A percentile compares a stretch with the other conserved stretches of the same genome.
These are phyloP conservation scores for Choristoneura rosaceana DNA, from an alignment of 2,888 invertebrate genomes.

Conservation along the genomic window DNA sequence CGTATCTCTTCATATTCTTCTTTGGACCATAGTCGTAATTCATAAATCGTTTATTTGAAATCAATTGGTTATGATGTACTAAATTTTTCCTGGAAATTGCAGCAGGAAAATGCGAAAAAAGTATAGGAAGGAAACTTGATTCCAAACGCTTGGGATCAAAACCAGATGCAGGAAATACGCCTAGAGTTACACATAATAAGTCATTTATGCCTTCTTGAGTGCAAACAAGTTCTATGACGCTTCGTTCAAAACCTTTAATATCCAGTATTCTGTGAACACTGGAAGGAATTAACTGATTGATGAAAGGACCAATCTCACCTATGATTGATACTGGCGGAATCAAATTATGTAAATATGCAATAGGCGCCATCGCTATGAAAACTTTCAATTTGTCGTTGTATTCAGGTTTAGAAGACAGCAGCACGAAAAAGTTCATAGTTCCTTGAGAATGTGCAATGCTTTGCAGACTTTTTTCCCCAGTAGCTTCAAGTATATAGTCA, in stretches of 20 bases:
- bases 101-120: neutral
- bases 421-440: constrained; percentile 81
- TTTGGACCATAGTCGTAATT: constrained; percentile 50
- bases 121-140: neutral
- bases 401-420: constrained; percentile 77
- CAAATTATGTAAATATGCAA: constrained; percentile 75
- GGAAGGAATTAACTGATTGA: constrained; percentile 45
- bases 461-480: constrained; percentile 79
- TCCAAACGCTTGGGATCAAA: neutral
- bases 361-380: constrained; percentile 82
- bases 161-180: neutral
- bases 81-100: constrained; percentile 13
- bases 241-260: constrained; percentile 46
- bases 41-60: constrained; percentile 44
- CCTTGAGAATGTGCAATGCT: constrained; percentile 90
- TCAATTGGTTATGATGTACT: constrained; percentile 51
- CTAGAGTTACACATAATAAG: constrained; percentile 6
- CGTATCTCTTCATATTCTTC: constrained; percentile 18
- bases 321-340: constrained; percentile 31
- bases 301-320: neutral
- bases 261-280: constrained; percentile 49
- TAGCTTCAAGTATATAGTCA: constrained; percentile 61
- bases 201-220: constrained; percentile 16
- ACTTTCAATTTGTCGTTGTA: constrained; percentile 84
- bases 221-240: constrained; percentile 28